These are phyloP conservation scores for Ochropleura leucogaster DNA, from an alignment of 2,888 invertebrate species.

Conservation along the genomic window DNA sequence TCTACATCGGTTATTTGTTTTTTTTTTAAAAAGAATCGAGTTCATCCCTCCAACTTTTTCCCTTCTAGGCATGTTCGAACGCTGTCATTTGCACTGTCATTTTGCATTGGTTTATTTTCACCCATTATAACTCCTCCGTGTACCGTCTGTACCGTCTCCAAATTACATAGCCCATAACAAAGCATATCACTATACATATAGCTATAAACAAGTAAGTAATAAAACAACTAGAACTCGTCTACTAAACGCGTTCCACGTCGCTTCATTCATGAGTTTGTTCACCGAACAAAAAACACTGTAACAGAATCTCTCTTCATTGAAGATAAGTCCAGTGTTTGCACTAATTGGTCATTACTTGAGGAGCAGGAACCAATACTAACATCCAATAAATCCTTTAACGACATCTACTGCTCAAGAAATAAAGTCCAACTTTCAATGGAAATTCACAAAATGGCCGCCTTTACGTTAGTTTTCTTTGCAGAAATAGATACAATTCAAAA, in stretches of 20 bases:
- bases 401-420: conserved; percentile 36
- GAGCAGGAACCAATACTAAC: conserved; percentile 45
- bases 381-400: conserved; percentile 18
- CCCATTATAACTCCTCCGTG: too few relatives aligned
- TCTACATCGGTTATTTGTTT: too few relatives aligned
- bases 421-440: conserved; percentile 58
- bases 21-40: too few relatives aligned
- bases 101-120: too few relatives aligned
- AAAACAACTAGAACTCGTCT: conserved; percentile 48
- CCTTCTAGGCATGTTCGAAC: too few relatives aligned
- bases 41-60: too few relatives aligned
- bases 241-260: conserved; percentile 65
- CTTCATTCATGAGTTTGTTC: conserved; percentile 73
- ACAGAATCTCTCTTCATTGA: conserved; percentile 78
- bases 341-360: conserved; percentile 81
- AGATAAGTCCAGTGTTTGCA: conserved; percentile 76
- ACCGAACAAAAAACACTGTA: conserved; percentile 64
- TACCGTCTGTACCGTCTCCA: neutral
- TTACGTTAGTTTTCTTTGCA: conserved; percentile 33
- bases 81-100: too few relatives aligned
- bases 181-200: conserved; percentile 27
- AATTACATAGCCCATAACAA: conserved; percentile 11
- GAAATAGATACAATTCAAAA: conserved; percentile 74
- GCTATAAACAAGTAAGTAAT: conserved; percentile 27
- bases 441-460: conserved; percentile 27